A percentile compares a stretch with the other conserved stretches of the same genome.
Conservation (phyloP, 2,797 vertebrate species). For the Poliocrania exsul region DNA sequence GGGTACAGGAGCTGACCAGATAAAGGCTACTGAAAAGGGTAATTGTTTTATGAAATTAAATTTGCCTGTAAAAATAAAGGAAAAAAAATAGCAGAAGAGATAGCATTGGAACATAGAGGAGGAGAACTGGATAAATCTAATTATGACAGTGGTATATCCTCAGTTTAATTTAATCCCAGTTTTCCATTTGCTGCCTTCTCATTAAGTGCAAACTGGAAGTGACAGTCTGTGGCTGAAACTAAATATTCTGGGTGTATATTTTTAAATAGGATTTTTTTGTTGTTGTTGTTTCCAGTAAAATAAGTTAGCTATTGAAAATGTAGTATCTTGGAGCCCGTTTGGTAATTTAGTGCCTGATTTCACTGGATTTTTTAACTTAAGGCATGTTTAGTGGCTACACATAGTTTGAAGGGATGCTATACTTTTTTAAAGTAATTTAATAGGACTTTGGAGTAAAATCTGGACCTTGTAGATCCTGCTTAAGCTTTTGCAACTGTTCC, state of each 20-base stretch:
- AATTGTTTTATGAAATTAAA: constrained; percentile 30
- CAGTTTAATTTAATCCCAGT: constrained; percentile 15
- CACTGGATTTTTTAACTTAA: background rate
- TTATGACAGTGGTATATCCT: background rate
- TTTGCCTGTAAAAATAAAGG: background rate
- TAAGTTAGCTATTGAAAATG: background rate
- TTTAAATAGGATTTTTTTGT: background rate
- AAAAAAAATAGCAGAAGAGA: background rate
- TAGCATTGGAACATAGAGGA: background rate
- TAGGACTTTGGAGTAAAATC: background rate
- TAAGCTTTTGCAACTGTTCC: background rate
- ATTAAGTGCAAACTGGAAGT: background rate
- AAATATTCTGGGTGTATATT: background rate
- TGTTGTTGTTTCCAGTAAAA: background rate
- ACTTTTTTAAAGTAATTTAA: background rate
- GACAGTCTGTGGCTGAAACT: background rate
- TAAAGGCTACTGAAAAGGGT: background rate
- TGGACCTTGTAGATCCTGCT: background rate
- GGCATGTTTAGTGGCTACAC: background rate
- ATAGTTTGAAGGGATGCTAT: background rate
- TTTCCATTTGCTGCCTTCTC: background rate
- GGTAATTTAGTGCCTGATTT: background rate
- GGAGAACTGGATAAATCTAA: constrained; percentile 7
- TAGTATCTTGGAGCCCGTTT: background rate
- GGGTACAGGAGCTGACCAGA: background rate